A percentile compares a stretch with the other conserved stretches of the same genome.
Evolutionary conservation across 2,113 vertebrate genomes (phyloP).

Genomic region (Gallinago media): DNA sequence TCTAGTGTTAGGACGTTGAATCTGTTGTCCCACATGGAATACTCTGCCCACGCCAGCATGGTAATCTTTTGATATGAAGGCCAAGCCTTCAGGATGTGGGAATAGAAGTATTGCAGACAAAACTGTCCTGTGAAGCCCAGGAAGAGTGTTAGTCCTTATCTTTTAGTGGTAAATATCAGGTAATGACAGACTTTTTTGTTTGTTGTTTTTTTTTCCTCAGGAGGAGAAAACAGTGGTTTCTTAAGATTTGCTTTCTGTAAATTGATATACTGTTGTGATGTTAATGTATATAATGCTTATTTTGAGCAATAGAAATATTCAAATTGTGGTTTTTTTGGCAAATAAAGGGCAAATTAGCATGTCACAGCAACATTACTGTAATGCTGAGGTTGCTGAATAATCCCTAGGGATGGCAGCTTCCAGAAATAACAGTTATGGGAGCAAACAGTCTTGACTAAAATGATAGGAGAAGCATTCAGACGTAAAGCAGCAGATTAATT

Average conservation of each 20-base stretch:
- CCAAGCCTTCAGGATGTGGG: background rate
- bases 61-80: background rate
- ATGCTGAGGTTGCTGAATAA: background rate
- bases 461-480: background rate
- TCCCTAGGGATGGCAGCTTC: background rate
- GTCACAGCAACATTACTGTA: background rate
- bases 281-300: background rate
- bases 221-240: background rate
- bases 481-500: background rate
- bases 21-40: background rate
- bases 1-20: background rate
- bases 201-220: background rate
- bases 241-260: background rate
- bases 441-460: background rate
- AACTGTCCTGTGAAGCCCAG: background rate
- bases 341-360: background rate
- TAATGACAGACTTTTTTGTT: background rate
- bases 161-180: background rate
- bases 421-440: background rate
- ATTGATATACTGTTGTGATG: background rate
- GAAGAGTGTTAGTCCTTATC: background rate
- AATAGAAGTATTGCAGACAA: background rate
- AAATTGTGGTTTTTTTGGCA: background rate
- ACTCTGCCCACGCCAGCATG: background rate
- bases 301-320: background rate